Percentiles rank a stretch among this genome's conserved stretches.
phyloP scores from a whole-genome alignment of 1,140 invertebrate species.

The Chrysomallon squamiferum region DNA sequence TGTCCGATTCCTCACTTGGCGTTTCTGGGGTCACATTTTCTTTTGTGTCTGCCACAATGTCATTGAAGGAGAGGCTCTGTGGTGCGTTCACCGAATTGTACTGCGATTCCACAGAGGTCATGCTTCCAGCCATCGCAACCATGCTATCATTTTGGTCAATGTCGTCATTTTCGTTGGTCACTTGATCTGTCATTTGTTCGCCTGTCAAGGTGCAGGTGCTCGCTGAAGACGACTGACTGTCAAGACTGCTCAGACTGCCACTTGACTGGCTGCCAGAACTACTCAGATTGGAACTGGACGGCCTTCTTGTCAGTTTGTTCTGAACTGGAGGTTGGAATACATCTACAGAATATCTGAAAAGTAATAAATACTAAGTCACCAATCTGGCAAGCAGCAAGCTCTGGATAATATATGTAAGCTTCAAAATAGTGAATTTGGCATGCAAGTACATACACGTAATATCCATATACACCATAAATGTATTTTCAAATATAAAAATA shows the following conservation, averaged over 20 bases:
- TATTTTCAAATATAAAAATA: too few species aligned
- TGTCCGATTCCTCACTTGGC: neutral
- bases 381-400: too few species aligned
- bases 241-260: constrained; percentile 53
- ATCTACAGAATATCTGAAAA: constrained; percentile 59
- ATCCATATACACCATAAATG: too few species aligned
- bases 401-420: too few species aligned
- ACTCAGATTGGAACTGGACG: constrained; percentile 36
- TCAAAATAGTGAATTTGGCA: too few species aligned
- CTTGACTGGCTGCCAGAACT: constrained; percentile 52
- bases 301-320: constrained; percentile 19
- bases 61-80: neutral
- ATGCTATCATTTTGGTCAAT: neutral
- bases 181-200: constrained; percentile 29
- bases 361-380: too few species aligned
- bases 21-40: too few species aligned
- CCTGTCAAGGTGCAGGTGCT: constrained; percentile 54
- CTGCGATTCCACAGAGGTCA: neutral
- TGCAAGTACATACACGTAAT: too few species aligned
- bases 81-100: constrained; percentile 4
- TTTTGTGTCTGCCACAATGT: neutral
- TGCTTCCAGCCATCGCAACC: neutral
- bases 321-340: constrained; percentile 61
- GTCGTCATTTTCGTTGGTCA: neutral
- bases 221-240: constrained; percentile 53